Conservation (phyloP, 2,888 invertebrate species). For the Epirrhoe alternata region DNA sequence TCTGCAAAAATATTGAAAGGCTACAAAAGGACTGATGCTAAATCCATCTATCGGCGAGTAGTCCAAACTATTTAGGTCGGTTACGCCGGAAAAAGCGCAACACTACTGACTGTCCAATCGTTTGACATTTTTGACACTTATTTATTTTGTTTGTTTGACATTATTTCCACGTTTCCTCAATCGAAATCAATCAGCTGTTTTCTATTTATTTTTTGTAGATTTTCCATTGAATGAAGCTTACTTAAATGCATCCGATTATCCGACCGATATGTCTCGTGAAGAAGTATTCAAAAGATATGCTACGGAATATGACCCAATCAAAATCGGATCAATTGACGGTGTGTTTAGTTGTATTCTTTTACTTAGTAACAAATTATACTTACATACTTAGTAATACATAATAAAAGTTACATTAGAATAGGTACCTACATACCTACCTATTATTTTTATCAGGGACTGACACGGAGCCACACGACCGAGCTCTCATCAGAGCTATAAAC, state of each 20-base stretch:
- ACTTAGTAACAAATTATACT: background rate
- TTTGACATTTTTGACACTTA: background rate
- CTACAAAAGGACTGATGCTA: too few species aligned
- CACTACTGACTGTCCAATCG: too few species aligned
- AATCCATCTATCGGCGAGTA: too few species aligned
- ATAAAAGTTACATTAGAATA: background rate
- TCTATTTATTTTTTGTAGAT: conserved; percentile 2
- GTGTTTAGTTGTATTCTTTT: conserved; percentile 32
- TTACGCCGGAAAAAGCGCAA: too few species aligned
- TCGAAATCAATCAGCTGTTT: background rate
- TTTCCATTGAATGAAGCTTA: too few species aligned
- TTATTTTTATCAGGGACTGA: conserved; percentile 85
- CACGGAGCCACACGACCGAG: conserved; percentile 92
- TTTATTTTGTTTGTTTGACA: too few species aligned
- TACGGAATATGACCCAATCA: conserved; percentile 90
- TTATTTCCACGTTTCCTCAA: too few species aligned
- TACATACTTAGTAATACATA: background rate
- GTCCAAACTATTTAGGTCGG: too few species aligned
- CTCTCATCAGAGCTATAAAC: conserved; percentile 88
- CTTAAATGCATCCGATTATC: too few species aligned
- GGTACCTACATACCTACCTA: background rate
- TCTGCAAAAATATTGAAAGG: too few species aligned
- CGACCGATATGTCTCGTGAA: conserved; percentile 49
- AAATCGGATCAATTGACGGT: conserved; percentile 94
- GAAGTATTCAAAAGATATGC: conserved; percentile 65